Conservation (phyloP, 2,113 vertebrate genomes). For the Athene noctua region DNA sequence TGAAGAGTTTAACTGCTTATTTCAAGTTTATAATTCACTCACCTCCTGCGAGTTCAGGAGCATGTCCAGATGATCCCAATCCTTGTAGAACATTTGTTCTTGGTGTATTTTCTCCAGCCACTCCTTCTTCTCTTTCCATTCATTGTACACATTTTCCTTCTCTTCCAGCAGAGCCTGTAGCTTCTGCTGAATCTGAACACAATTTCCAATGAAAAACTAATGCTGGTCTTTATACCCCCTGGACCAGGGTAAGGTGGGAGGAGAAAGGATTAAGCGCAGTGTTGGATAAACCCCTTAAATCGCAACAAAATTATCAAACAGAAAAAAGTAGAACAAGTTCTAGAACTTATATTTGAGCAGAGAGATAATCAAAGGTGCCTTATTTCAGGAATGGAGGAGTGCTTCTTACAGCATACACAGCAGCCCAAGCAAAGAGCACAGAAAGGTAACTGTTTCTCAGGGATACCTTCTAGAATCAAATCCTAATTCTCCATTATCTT, state of each 20-base stretch:
- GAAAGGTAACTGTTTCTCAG: neutral
- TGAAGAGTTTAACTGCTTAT: neutral
- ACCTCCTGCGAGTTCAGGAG: slow-evolving; percentile 85
- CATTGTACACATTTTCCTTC: slow-evolving; percentile 70
- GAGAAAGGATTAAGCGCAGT: neutral
- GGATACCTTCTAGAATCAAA: neutral
- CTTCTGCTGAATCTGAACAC: slow-evolving; percentile 73
- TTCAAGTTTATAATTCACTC: neutral
- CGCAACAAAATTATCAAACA: neutral
- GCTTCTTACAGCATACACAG: neutral
- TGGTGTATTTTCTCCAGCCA: slow-evolving; percentile 74
- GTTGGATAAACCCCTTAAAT: neutral
- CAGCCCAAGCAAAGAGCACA: neutral
- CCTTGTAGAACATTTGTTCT: slow-evolving; percentile 86
- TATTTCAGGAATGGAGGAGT: neutral
- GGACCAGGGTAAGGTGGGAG: neutral
- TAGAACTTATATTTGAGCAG: neutral
- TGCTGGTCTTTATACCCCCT: neutral
- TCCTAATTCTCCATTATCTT: neutral
- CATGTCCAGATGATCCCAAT: slow-evolving; percentile 76
- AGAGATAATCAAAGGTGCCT: neutral
- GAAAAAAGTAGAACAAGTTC: neutral
- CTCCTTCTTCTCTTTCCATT: slow-evolving; percentile 79
- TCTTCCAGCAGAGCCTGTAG: slow-evolving; percentile 71
- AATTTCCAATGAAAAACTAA: neutral